Evolutionary conservation across 1,140 invertebrate species (phyloP).

Genomic region (Chelonus insularis): DNA sequence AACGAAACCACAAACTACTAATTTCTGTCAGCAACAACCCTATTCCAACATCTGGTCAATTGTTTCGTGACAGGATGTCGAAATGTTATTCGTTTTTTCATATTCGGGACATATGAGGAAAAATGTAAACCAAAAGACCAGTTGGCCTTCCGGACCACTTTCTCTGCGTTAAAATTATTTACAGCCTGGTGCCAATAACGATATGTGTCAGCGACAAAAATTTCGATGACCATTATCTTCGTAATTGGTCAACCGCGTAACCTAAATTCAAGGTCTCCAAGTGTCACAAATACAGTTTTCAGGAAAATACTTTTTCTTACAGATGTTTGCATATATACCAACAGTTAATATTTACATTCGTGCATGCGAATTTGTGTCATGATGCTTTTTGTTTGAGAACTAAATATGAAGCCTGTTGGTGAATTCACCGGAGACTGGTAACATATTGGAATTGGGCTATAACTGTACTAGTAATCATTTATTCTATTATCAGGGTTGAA

Average conservation of each 20-base stretch:
- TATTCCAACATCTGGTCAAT: conserved; percentile 27
- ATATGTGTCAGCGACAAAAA: conserved; percentile 24
- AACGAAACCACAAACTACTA: conserved; percentile 26
- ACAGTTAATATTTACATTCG: no score
- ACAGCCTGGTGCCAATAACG: conserved; percentile 25
- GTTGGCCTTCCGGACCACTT: conserved; percentile 30
- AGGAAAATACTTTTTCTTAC: conserved; percentile 20
- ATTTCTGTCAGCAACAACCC: conserved; percentile 21
- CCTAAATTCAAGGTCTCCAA: conserved; percentile 15
- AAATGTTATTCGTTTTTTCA: conserved; percentile 22
- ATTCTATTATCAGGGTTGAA: no score
- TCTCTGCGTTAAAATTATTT: conserved; percentile 16
- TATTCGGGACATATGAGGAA: conserved; percentile 18
- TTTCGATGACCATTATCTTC: conserved; percentile 16
- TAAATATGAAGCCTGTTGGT: no score
- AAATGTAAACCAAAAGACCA: conserved; percentile 12
- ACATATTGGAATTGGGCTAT: no score
- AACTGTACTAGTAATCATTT: no score
- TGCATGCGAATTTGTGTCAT: no score
- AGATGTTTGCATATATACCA: no score
- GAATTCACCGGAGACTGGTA: no score
- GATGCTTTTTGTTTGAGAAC: no score
- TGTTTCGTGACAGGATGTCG: conserved; percentile 30
- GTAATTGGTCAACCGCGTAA: conserved; percentile 20
- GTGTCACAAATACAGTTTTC: conserved; percentile 5